A percentile compares a stretch with the other conserved stretches of the same genome.
Evolutionary conservation across 2,113 vertebrate species (phyloP).

Genomic region (Paradoxurus hermaphroditus): DNA sequence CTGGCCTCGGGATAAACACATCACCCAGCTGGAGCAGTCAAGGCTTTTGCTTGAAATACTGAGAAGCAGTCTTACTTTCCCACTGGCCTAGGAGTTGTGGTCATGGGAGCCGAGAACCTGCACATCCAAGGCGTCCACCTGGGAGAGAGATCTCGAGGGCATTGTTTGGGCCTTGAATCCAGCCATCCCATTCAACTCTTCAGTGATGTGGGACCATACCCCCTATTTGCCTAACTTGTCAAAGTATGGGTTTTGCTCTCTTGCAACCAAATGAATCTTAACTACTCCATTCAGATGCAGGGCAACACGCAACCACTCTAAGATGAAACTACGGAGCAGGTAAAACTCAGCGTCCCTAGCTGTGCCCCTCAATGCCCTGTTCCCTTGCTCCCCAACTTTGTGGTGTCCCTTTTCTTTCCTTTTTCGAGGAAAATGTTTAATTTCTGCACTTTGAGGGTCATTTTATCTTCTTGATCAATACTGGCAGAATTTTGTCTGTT

Average conservation of each 20-base stretch:
- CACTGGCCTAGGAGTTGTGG: background rate
- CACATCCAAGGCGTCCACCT: background rate
- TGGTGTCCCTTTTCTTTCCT: background rate
- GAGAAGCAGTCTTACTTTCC: background rate
- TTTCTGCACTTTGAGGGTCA: background rate
- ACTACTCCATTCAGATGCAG: background rate
- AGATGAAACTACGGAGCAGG: background rate
- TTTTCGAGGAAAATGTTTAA: background rate
- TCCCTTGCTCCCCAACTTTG: background rate
- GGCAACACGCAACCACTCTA: accelerated
- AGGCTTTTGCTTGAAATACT: background rate
- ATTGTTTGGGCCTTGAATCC: background rate
- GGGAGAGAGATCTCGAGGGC: background rate
- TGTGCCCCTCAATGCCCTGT: background rate
- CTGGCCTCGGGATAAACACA: background rate
- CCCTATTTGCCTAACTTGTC: background rate
- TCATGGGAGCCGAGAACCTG: background rate
- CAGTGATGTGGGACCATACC: background rate
- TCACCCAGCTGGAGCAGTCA: background rate
- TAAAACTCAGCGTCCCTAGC: background rate
- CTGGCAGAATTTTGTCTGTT: background rate
- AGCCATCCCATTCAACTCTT: background rate
- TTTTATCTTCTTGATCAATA: background rate
- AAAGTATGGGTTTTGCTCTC: background rate
- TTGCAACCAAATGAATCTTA: background rate